These are phyloP conservation scores for Gila orcuttii DNA, from an alignment of 2,113 vertebrate species.

Conservation along the genomic window DNA sequence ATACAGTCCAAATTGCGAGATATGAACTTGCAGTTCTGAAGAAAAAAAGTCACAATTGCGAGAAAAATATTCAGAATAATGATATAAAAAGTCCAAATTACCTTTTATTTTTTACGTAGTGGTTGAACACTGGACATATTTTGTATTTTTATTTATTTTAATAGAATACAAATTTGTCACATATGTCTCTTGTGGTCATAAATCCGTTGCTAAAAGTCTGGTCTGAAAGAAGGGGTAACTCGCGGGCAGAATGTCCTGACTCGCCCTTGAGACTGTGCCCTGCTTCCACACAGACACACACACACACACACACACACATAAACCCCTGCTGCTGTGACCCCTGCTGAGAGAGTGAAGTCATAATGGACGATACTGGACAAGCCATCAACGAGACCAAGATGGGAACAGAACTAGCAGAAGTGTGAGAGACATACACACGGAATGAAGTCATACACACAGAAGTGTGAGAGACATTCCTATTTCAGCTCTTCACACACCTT, in stretches of 20 bases:
- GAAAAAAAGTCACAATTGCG: too few species aligned
- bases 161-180: not conserved
- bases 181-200: not conserved
- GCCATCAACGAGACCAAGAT: slow-evolving; percentile 10
- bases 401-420: not conserved
- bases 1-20: too few species aligned
- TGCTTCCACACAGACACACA: not conserved
- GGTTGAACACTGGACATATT: too few species aligned
- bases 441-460: too few species aligned
- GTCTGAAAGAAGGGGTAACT: not conserved
- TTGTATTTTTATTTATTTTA: not conserved
- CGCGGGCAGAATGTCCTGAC: not conserved
- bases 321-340: not conserved
- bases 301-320: not conserved
- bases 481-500: slow-evolving; percentile 14
- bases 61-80: too few species aligned
- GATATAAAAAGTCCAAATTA: too few species aligned
- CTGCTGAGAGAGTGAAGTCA: slow-evolving; percentile 29
- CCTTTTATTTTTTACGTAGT: too few species aligned
- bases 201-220: not conserved
- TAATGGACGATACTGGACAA: slow-evolving; percentile 21
- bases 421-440: not conserved
- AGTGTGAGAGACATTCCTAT: not conserved
- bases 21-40: too few species aligned
- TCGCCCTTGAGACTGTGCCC: slow-evolving; percentile 29